Evolutionary conservation across 2,113 vertebrate genomes (phyloP), one percentile per base, ranked within the genome.

Genomic region (Camelus dromedarius): DNA sequence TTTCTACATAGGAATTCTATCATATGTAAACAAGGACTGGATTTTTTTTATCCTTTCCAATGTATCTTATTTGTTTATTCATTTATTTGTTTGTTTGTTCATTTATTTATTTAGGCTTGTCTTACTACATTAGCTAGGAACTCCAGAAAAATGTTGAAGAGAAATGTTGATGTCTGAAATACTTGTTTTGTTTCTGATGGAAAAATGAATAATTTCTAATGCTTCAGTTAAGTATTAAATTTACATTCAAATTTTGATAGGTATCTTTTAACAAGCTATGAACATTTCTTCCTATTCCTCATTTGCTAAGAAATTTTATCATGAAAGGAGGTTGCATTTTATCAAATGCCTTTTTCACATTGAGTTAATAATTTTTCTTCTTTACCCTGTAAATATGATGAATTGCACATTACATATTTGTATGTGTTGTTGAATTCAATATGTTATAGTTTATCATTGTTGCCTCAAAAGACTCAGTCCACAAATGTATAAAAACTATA

Each of bases 231-330:
- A 77, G 22, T 52, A 50, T 16, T 46, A 32, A n/a, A 70, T 67
- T 72, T 95, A 80, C 52, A 66, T 89, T 76, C 82, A 81, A 66
- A 87, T 56, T 48, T 95, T 64, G 66, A 64, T 32, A 50, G 28
- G 76, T 52, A 50, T 6, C 46, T 46, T 86, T 72, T 64, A 86
- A 77, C 32, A 80, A 70, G 35, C n/a, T 46, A 91, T 58, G 70
- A 56, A 81, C 58, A 35, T 67, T 42, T 18, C 7, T 60, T 58
- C 84, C 70, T 60, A 26, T 84, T 66, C 50, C 11, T 73, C 52
- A 42, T 5, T 42, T 42, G 38, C 38, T 42, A 42, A 42, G 38
- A 42, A 42, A 42, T 42, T 42, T 42, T 75, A 38, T 56, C 62
- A 52, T 42, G 15, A 76, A 42, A 75, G 12, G 19, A 8, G 8